Evolutionary conservation across 2,797 vertebrate genomes (phyloP).

Genomic region (Nyctibius grandis): DNA sequence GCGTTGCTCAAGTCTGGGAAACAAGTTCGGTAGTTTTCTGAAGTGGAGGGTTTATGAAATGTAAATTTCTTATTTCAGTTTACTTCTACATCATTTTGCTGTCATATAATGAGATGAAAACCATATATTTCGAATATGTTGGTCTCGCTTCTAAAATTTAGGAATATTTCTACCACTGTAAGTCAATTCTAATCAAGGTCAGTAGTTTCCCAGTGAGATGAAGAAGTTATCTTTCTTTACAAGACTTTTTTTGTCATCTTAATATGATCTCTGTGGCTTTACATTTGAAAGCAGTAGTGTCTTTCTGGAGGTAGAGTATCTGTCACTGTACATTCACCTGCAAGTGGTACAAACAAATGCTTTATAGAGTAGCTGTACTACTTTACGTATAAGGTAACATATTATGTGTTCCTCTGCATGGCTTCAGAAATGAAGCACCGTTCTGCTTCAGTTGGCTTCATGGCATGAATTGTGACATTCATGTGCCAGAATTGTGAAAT

Average conservation of each 20-base stretch:
- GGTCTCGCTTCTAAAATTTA: not conserved
- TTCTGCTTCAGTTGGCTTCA: not conserved
- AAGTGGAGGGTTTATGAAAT: not conserved
- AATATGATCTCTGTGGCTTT: not conserved
- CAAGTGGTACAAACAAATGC: not conserved
- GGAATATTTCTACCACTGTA: not conserved
- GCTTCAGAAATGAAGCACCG: not conserved
- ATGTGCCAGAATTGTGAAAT: not conserved
- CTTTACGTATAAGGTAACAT: not conserved
- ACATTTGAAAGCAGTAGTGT: not conserved
- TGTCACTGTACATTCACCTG: not conserved
- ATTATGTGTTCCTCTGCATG: not conserved
- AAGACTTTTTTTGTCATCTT: not conserved
- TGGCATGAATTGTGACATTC: not conserved
- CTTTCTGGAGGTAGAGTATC: not conserved
- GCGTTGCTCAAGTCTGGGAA: not conserved
- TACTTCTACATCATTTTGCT: not conserved
- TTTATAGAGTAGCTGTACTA: not conserved
- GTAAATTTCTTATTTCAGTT: not conserved
- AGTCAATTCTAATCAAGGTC: not conserved
- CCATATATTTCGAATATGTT: not conserved
- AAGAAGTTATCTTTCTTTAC: not conserved
- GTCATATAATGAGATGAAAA: not conserved
- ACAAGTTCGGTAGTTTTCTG: not conserved
- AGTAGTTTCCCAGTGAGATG: not conserved